Evolutionary conservation across 2,113 vertebrate genomes (phyloP), one percentile per base, ranked within the genome.

Genomic region (Stigmatopora argus): DNA sequence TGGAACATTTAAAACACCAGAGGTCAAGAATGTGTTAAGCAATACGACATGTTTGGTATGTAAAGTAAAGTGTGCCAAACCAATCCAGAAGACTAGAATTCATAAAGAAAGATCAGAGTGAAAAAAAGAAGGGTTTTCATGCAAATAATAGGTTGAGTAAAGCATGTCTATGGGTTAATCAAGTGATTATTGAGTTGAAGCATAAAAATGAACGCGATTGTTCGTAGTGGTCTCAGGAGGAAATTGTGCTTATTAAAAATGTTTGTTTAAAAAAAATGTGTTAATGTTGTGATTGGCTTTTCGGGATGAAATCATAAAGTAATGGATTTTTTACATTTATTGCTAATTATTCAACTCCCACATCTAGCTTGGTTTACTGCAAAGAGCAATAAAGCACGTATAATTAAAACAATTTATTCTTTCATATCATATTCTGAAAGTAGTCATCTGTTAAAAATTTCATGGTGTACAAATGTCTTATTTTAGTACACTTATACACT

Each of bases 11-110:
- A 60, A 19, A 35, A 10, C 35, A 60, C 18, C 58, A 44, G 35
- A 41, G 58, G 35, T 60, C 58, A 34, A n/a, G 57, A 21, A 34
- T 51, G 67, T 19, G 18, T 59, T 18, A 45, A 61, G n/a, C 19
- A 15, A 3, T 11, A 34, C n/a, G 38, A 11, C 9, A 18, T 58
- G 15, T 58, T 58, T 19, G 17, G 3, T 19, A 41, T 9, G 6
- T 41, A 2, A 44, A 19, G 18, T 60, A 11, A 31, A 13, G 19
- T 1, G 11, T 13, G 11, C 2, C 23, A 53, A 53, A 53, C 23
- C 8, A 9, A 52, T n/a, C 8, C 2, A 21, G 49, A 19, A 52
- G n/a, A n/a, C n/a, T 10, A 19, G 18, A 21, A 19, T 19, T 52
- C 9, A 18, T 21, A 52, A 52, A 23, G 11, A 21, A 52, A 10